Conservation (phyloP, 2,797 vertebrate species). For the Cyprinella venusta region DNA sequence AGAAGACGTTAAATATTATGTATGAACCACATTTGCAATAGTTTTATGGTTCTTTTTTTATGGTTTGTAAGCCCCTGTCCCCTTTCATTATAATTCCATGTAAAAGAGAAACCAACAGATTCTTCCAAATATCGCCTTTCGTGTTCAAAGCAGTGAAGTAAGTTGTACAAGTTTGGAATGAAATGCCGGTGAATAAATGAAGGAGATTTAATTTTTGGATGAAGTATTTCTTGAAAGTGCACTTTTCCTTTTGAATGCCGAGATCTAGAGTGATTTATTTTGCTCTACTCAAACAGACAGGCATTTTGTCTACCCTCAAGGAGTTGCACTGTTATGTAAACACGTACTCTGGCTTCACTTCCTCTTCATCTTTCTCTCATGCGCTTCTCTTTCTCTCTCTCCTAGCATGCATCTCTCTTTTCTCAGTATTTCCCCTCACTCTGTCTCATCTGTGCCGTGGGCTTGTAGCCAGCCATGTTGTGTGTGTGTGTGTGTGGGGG, state of each 20-base stretch:
- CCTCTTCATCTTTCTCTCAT: constrained; percentile 44
- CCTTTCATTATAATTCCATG: neutral
- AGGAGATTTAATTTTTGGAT: neutral
- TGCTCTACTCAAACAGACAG: constrained; percentile 49
- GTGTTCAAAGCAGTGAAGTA: neutral
- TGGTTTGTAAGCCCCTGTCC: neutral
- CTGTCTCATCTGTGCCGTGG: constrained; percentile 21
- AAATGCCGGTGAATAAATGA: neutral
- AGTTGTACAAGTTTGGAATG: neutral
- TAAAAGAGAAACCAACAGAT: neutral
- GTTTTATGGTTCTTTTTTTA: neutral
- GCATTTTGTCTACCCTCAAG: constrained; percentile 68
- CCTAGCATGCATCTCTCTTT: constrained; percentile 38
- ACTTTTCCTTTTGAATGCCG: constrained; percentile 12
- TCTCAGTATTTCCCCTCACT: constrained; percentile 40
- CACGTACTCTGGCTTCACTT: constrained; percentile 63
- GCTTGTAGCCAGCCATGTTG: constrained; percentile 26
- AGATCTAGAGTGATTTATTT: constrained; percentile 19
- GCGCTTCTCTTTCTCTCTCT: constrained; percentile 29
- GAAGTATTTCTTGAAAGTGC: constrained; percentile 16
- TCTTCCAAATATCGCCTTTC: neutral
- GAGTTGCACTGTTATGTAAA: constrained; percentile 76
- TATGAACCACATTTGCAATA: neutral
- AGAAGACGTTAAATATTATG: neutral
- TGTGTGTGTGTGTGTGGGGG: neutral